Evolutionary conservation across 2,113 vertebrate species (phyloP), one percentile per base, ranked within the genome.

Genomic region (Phylloscopus whistleri): DNA sequence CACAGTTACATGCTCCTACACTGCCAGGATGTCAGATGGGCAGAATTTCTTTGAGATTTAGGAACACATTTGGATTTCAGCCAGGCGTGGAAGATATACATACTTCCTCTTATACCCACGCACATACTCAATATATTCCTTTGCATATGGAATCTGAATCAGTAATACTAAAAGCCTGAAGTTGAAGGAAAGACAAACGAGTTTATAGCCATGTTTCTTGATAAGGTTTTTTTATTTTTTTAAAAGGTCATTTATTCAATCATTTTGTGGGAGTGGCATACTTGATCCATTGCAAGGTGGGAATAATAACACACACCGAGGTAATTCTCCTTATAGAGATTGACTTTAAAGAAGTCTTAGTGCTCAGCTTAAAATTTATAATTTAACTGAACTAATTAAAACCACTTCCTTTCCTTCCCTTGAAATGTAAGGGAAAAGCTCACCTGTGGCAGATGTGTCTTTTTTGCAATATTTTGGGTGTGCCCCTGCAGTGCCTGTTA

Each of bases 121-220:
- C 83, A 72, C 6, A 0, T 52, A 41, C 83, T 84, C 76, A 20
- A 68, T 92, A 75, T 95, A 76, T 92, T 84, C 82, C 86, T 81
- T 96, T 95, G 72, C 85, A 82, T 94, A 84, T 90, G 92, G 86
- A 53, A 82, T 74, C 72, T 87, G 86, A 78, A 58, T 79, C 56
- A 55, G 76, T 70, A 70, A 88, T 44, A 89, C 82, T 92, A 64
- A 93, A 93, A 70, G 43, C 64, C 43, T 83, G 63, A 94, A 78
- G 72, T 16, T 90, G 84, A 91, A 87, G 58, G 52, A 95, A 83
- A 72, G 87, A 80, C 31, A 87, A 84, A 83, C 63, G 28, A 17
- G 17, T 73, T 93, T 92, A 60, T 67, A 90, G 62, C 23, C 3
- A 1, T 39, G 6, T 49, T 60, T 48, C 69, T 44, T 72, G 26